phyloP scores from a whole-genome alignment of 2,113 vertebrate genomes.

The Desmodus rotundus region DNA sequence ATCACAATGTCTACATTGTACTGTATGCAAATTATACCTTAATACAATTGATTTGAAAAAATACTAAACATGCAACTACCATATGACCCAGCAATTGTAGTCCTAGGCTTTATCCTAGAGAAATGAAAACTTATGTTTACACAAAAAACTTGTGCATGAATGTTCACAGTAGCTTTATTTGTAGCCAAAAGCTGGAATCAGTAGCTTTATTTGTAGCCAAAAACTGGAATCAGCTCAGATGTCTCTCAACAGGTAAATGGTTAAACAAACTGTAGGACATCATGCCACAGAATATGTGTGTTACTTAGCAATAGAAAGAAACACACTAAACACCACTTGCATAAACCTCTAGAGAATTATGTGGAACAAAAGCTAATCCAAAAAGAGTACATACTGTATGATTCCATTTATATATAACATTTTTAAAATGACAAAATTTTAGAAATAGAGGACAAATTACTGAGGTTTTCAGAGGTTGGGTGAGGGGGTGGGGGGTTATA shows the following conservation, averaged over 20 bases:
- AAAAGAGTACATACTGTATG: neutral
- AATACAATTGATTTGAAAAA: neutral
- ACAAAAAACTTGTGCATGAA: neutral
- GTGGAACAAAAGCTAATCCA: neutral
- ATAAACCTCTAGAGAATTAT: neutral
- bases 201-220: neutral
- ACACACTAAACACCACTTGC: neutral
- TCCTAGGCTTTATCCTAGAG: neutral
- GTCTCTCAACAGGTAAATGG: neutral
- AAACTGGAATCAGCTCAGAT: neutral
- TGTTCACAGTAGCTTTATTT: neutral
- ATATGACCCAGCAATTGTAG: neutral
- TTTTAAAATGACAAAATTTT: neutral
- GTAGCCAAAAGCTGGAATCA: neutral
- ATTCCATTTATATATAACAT: neutral
- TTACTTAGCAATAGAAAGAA: neutral
- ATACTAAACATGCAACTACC: neutral
- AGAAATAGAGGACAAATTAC: neutral
- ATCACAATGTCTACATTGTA: neutral
- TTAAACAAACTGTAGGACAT: neutral
- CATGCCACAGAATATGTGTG: neutral
- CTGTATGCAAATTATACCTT: neutral
- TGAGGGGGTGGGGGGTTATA: neutral
- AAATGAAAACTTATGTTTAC: neutral
- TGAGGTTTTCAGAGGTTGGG: neutral